Evolutionary conservation across 2,113 vertebrate species (phyloP).

Genomic region (Chaetura pelagica): DNA sequence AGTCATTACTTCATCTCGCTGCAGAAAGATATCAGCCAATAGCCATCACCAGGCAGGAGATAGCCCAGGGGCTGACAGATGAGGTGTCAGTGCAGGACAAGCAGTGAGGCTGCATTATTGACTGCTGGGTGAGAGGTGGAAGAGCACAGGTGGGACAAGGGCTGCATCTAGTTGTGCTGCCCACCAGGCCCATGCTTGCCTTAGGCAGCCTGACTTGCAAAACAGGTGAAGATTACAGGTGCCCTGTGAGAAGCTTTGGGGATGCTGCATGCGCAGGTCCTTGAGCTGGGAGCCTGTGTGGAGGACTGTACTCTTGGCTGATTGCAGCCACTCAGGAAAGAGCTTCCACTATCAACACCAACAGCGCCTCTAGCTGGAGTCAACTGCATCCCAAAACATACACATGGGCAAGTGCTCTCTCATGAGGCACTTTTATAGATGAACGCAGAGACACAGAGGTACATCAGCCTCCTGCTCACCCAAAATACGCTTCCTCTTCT

Average conservation of each 20-base stretch:
- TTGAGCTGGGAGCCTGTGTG: background rate
- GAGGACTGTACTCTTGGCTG: accelerated
- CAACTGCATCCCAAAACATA: background rate
- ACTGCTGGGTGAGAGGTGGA: background rate
- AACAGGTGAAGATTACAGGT: background rate
- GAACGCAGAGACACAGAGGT: background rate
- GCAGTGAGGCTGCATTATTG: background rate
- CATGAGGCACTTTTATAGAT: accelerated
- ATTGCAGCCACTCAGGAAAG: background rate
- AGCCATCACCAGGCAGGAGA: background rate
- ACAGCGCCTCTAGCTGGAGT: background rate
- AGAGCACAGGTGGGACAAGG: background rate
- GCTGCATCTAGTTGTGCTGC: background rate
- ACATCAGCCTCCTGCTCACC: background rate
- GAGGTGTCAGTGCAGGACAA: background rate
- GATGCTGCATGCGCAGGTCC: background rate
- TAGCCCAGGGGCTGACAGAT: background rate
- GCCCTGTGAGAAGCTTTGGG: background rate
- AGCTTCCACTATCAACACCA: accelerated
- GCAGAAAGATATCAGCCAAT: background rate
- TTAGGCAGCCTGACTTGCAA: background rate
- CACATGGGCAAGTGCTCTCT: background rate
- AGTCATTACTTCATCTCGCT: background rate
- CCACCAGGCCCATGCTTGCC: accelerated
- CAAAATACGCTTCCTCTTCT: background rate